Evolutionary conservation across 2,797 vertebrate genomes (phyloP).

Genomic region (Lophotriccus pileatus): DNA sequence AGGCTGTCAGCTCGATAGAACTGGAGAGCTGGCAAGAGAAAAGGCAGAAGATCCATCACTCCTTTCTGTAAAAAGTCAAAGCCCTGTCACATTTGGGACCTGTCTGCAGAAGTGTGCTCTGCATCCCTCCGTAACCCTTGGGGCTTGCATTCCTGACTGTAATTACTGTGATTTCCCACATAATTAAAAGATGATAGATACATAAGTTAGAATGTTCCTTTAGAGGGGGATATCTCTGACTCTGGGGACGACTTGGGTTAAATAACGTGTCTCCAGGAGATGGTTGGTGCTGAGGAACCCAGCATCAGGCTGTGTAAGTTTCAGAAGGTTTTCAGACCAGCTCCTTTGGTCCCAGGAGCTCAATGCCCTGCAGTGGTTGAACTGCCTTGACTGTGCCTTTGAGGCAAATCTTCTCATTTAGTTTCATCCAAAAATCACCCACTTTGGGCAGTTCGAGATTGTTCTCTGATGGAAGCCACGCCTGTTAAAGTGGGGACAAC

Average conservation of each 20-base stretch:
- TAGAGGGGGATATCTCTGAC: background rate
- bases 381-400: background rate
- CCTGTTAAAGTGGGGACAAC: background rate
- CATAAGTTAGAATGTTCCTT: background rate
- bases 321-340: background rate
- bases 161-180: background rate
- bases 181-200: background rate
- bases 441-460: background rate
- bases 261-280: background rate
- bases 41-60: background rate
- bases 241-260: background rate
- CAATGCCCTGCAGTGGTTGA: background rate
- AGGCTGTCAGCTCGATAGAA: background rate
- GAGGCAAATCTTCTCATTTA: background rate
- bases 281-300: background rate
- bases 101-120: background rate
- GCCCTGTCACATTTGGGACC: background rate
- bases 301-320: no score
- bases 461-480: background rate
- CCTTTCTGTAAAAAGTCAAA: background rate
- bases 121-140: background rate
- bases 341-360: background rate
- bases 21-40: background rate
- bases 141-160: background rate
- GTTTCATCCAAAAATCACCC: background rate